phyloP scores from a whole-genome alignment of 2,113 vertebrate species.

The Vidua chalybeata region DNA sequence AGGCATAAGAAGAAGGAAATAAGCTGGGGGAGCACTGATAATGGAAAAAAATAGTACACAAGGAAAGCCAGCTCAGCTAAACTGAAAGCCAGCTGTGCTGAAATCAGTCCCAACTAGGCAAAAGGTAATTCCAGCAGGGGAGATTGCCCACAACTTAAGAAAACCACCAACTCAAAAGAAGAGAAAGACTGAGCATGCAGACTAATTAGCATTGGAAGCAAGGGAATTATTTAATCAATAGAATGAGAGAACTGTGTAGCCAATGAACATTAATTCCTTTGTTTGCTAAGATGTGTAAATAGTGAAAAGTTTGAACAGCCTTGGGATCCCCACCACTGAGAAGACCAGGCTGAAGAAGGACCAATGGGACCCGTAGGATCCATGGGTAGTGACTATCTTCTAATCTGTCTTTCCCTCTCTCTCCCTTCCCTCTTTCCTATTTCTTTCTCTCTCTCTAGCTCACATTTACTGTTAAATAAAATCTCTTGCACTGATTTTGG shows the following conservation, averaged over 20 bases:
- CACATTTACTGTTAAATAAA: not conserved
- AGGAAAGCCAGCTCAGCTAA: not conserved
- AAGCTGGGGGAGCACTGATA: not conserved
- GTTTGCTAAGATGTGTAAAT: not conserved
- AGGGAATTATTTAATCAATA: not conserved
- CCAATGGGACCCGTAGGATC: rapidly evolving
- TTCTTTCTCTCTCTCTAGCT: not conserved
- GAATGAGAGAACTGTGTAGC: not conserved
- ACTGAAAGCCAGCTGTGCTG: not conserved
- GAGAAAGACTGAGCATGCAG: not conserved
- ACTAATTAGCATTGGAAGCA: not conserved
- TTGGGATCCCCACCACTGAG: not conserved
- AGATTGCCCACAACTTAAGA: not conserved
- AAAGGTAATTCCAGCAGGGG: not conserved
- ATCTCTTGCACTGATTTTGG: not conserved
- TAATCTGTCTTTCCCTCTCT: not conserved
- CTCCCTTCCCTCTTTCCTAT: not conserved
- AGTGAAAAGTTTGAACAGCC: not conserved
- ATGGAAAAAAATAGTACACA: not conserved
- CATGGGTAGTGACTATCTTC: not conserved
- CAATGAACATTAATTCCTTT: not conserved
- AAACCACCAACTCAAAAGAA: not conserved
- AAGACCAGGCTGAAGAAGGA: not conserved
- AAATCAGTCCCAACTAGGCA: not conserved
- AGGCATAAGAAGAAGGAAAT: not conserved